Evolutionary conservation across 2,797 vertebrate species (phyloP).

Genomic region (Hylomyscus alleni): DNA sequence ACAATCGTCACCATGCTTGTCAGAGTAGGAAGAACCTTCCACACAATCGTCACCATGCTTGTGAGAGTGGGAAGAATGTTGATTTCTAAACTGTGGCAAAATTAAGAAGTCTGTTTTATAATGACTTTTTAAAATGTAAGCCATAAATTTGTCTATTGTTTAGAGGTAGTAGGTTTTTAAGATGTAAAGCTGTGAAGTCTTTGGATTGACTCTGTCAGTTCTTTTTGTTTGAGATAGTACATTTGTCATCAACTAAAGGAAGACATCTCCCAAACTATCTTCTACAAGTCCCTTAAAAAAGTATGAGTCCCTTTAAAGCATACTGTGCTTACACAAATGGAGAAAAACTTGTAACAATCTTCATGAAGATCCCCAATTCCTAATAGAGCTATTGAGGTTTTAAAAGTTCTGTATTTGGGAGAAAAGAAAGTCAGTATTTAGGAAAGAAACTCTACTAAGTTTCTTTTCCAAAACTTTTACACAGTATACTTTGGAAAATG

Average conservation of each 20-base stretch:
- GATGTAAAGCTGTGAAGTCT: neutral
- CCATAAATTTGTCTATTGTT: neutral
- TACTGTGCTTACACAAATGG: neutral
- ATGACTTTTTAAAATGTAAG: neutral
- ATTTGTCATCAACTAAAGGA: constrained; percentile 31
- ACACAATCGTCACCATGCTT: neutral
- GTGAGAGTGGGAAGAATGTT: constrained; percentile 30
- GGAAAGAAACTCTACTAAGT: neutral
- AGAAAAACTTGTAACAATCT: neutral
- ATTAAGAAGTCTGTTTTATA: constrained; percentile 56
- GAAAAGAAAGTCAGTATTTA: neutral
- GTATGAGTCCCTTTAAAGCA: neutral
- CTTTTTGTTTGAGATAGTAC: neutral
- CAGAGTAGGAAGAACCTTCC: neutral
- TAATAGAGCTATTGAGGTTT: neutral
- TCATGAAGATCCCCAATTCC: constrained; percentile 15
- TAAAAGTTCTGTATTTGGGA: neutral
- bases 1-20: neutral
- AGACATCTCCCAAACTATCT: neutral
- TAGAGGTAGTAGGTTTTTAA: constrained; percentile 22
- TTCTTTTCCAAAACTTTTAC: neutral
- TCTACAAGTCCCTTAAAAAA: neutral
- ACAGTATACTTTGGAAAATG: neutral
- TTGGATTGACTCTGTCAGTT: neutral
- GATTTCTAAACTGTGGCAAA: neutral